Evolutionary conservation across 35 echinoderm and acorn worm species (phyloP), one percentile per base, ranked within the genome.

Genomic region (Lytechinus pictus): DNA sequence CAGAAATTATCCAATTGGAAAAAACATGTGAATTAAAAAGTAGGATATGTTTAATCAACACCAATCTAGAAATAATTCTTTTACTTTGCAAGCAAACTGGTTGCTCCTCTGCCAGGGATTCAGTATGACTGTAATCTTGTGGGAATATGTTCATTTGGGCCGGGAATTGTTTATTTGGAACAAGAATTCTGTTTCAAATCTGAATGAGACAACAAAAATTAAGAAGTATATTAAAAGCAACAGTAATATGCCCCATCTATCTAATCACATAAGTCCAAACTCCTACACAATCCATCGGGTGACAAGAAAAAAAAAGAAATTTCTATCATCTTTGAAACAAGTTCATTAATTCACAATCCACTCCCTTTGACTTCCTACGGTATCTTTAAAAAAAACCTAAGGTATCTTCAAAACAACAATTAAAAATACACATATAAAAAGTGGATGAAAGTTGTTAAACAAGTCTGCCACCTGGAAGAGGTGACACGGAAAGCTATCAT

Each of bases 401-500:
- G 29, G 52, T 44, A 54, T 90, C 88, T 90, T 27, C 28, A 90
- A 52, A 90, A 54, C 28, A 33, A 52, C 52, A 54, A 21, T 90
- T 90, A 52, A 54, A 90, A 90, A 90, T 52, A 90, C 52, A 90
- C 88, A 90, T 90, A 90, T 90, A 90, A 90, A 90, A 90, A 90
- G 88, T 52, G 88, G 88, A 90, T 90, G 88, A 90, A 54, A 90
- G 52, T 79, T 24, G 66, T 8, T 24, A 24, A n/a, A 79, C 66
- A 71, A 4, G n/a, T n/a, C 12, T 79, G 66, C 66, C 66, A 79
- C 66, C 66, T 79, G 66, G 66, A 71, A 21, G 14, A 16, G 92
- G 72, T 87, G 94, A 94, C 44, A 53, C 10, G 24, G 54, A 90
- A 90, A 71, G 88, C 92, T 95, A 72, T 99, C 98, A 98, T 99